These are phyloP conservation scores for Zelleria hepariella DNA, from an alignment of 2,888 invertebrate genomes.

Conservation along the genomic window DNA sequence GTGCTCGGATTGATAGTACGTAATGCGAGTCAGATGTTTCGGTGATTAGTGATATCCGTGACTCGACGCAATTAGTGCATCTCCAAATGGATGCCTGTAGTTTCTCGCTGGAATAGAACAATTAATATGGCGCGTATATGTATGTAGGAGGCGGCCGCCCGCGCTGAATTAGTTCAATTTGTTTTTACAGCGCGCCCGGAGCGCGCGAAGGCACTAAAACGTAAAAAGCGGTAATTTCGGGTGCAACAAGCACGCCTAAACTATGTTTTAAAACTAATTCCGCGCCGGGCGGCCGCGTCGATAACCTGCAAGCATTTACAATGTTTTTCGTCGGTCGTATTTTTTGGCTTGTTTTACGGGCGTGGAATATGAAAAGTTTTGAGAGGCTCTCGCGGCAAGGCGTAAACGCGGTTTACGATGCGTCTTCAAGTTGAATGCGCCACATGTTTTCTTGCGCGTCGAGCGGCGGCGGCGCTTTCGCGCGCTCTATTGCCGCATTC, in stretches of 20 bases:
- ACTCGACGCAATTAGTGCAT: slow-evolving; percentile 9
- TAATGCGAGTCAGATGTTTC: slow-evolving; percentile 12
- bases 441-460: slow-evolving; percentile 60
- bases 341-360: slow-evolving; percentile 68
- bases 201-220: slow-evolving; percentile 28
- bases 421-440: slow-evolving; percentile 64
- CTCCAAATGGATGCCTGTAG: background rate
- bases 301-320: slow-evolving; percentile 65
- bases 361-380: slow-evolving; percentile 70
- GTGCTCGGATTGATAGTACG: slow-evolving; percentile 4
- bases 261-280: slow-evolving; percentile 67
- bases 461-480: slow-evolving; percentile 50
- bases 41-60: slow-evolving; percentile 11
- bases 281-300: slow-evolving; percentile 38
- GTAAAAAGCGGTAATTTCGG: slow-evolving; percentile 41
- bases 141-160: slow-evolving; percentile 1
- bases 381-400: slow-evolving; percentile 59
- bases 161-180: slow-evolving; percentile 31
- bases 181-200: slow-evolving; percentile 30
- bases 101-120: background rate
- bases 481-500: slow-evolving; percentile 57
- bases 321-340: slow-evolving; percentile 69
- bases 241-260: slow-evolving; percentile 54
- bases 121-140: background rate
- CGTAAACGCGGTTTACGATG: slow-evolving; percentile 70